A percentile compares a stretch with the other conserved stretches of the same genome.
phyloP scores from a whole-genome alignment of 1,140 invertebrate species.

The Heliconius hewitsoni region DNA sequence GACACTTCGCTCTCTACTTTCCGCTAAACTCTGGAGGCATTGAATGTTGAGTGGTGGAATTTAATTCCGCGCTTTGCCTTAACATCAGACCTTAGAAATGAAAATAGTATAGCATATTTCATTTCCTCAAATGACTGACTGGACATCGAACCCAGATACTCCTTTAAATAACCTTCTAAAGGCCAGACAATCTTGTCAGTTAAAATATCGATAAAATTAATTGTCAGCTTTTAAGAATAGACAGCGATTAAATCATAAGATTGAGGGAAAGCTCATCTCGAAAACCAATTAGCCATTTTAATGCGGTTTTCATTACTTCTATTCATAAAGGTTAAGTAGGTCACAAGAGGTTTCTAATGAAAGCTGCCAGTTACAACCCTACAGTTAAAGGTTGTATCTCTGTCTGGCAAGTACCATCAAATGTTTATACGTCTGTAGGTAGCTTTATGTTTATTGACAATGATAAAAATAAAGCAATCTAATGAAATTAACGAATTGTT shows the following conservation, averaged over 20 bases:
- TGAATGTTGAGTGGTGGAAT: too few relatives aligned
- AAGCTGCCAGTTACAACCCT: slow-evolving; percentile 28
- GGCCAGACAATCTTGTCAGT: background rate
- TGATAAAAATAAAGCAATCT: background rate
- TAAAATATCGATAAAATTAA: slow-evolving; percentile 36
- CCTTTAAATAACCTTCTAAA: background rate
- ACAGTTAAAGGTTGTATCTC: slow-evolving; percentile 23
- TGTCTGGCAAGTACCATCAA: slow-evolving; percentile 1
- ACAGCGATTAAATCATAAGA: slow-evolving; percentile 38
- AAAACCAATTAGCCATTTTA: slow-evolving; percentile 43
- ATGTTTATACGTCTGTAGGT: background rate
- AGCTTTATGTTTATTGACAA: background rate
- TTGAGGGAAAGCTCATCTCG: slow-evolving; percentile 40
- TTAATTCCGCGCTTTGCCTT: too few relatives aligned
- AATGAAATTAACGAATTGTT: background rate
- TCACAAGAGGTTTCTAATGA: slow-evolving; percentile 32
- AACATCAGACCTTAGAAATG: too few relatives aligned
- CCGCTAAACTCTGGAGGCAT: too few relatives aligned
- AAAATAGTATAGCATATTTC: too few relatives aligned
- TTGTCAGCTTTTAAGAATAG: slow-evolving; percentile 38
- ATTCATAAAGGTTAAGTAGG: slow-evolving; percentile 40
- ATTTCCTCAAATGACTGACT: too few relatives aligned
- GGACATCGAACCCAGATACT: too few relatives aligned
- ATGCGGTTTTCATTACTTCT: slow-evolving; percentile 40
- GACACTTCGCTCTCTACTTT: too few relatives aligned